phyloP scores from a whole-genome alignment of 2,888 invertebrate genomes.

The Sialis fuliginosa region DNA sequence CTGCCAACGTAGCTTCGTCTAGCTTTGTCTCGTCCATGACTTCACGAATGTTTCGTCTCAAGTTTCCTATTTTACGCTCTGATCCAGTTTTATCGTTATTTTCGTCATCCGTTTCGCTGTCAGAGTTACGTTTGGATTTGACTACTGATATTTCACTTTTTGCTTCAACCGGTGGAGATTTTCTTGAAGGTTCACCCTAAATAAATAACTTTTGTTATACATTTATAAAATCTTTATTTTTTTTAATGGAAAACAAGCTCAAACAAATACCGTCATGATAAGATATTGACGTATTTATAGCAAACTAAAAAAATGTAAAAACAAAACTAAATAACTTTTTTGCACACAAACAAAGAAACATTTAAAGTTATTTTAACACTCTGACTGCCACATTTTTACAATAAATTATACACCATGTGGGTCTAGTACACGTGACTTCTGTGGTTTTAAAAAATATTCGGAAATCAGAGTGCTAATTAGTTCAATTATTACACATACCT shows the following conservation, averaged over 20 bases:
- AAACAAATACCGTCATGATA: too few relatives aligned
- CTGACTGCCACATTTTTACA: too few relatives aligned
- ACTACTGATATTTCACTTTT: constrained; percentile 70
- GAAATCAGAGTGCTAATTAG: too few relatives aligned
- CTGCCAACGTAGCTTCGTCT: constrained; percentile 80
- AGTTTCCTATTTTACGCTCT: constrained; percentile 28
- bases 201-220: background rate
- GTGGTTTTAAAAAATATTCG: too few relatives aligned
- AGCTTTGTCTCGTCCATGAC: constrained; percentile 87
- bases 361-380: too few relatives aligned
- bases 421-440: too few relatives aligned
- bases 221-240: constrained; percentile 14
- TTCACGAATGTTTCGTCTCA: constrained; percentile 76
- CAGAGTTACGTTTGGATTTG: constrained; percentile 24
- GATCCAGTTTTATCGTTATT: constrained; percentile 14
- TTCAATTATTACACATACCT: constrained; percentile 12
- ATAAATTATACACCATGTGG: too few relatives aligned
- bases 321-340: too few relatives aligned
- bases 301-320: too few relatives aligned
- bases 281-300: too few relatives aligned
- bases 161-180: constrained; percentile 22
- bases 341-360: too few relatives aligned
- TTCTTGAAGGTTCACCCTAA: constrained; percentile 10
- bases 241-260: too few relatives aligned
- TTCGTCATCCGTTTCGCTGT: constrained; percentile 19